Percentiles rank a stretch among this genome's conserved stretches.
phyloP scores from a whole-genome alignment of 2,888 invertebrate genomes.

The Imbricaverruca yamaguchii region DNA sequence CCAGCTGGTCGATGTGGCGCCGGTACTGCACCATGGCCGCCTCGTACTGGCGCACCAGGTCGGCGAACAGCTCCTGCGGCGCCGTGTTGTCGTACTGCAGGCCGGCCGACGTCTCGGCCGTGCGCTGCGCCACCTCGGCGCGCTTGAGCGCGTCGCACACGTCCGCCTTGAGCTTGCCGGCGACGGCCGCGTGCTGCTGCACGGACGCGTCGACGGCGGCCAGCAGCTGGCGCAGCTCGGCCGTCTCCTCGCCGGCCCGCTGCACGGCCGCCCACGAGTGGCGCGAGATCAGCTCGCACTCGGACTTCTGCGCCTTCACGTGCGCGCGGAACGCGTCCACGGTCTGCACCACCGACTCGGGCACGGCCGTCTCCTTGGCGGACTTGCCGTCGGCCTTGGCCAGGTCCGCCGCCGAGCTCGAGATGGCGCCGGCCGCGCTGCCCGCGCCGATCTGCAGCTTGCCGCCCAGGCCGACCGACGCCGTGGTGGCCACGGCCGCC shows the following conservation, averaged over 20 bases:
- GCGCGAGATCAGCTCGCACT: conserved; percentile 72
- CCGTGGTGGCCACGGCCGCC: not conserved
- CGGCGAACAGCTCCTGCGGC: conserved; percentile 61
- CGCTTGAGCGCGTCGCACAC: conserved; percentile 55
- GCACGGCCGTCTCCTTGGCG: conserved; percentile 58
- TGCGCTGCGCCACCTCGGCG: conserved; percentile 68
- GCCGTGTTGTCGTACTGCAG: conserved; percentile 67
- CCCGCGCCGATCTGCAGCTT: not conserved
- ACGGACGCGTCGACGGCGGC: conserved; percentile 56
- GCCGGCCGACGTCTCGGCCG: conserved; percentile 65
- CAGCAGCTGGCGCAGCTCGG: conserved; percentile 51
- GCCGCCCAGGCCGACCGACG: not conserved
- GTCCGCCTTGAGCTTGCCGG: conserved; percentile 60
- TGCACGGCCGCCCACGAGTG: conserved; percentile 56
- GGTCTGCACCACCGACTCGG: conserved; percentile 66
- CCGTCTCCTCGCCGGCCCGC: conserved; percentile 57
- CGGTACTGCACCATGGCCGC: conserved; percentile 52
- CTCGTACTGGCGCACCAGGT: conserved; percentile 61
- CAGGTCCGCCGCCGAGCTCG: not conserved
- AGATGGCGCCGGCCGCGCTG: not conserved
- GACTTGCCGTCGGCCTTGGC: conserved; percentile 44
- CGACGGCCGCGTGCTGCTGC: conserved; percentile 52
- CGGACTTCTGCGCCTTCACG: conserved; percentile 74
- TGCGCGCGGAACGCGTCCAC: conserved; percentile 68
- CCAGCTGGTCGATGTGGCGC: conserved; percentile 36